A percentile compares a stretch with the other conserved stretches of the same genome.
phyloP scores from a whole-genome alignment of 2,113 vertebrate species.

The Conger conger region DNA sequence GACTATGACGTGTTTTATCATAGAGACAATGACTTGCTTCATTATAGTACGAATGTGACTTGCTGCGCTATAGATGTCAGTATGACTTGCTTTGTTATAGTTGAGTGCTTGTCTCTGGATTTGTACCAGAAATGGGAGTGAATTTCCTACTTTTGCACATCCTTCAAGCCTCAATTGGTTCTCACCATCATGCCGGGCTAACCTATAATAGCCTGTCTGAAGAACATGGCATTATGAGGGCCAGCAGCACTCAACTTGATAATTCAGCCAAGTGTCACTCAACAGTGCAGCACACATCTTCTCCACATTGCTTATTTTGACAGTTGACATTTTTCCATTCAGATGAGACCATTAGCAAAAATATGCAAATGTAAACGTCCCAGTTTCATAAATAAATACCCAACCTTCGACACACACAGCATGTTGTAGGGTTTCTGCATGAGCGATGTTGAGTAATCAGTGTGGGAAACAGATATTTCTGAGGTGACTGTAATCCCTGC shows the following conservation, averaged over 20 bases:
- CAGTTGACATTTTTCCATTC: constrained; percentile 19
- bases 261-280: constrained; percentile 3
- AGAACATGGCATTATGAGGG: constrained; percentile 5
- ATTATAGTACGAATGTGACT: too few relatives aligned
- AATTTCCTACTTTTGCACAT: background rate
- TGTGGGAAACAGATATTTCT: background rate
- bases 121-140: background rate
- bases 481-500: background rate
- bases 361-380: background rate
- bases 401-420: constrained; percentile 25
- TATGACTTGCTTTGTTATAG: background rate
- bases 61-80: too few relatives aligned
- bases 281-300: constrained; percentile 1
- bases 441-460: background rate
- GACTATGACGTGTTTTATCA: background rate
- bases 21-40: background rate
- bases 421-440: background rate
- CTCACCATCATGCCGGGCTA: background rate
- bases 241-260: constrained; percentile 16
- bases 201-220: constrained; percentile 22
- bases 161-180: constrained; percentile 26
- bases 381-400: constrained; percentile 19
- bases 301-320: background rate
- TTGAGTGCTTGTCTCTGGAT: constrained; percentile 8
- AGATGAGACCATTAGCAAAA: background rate